phyloP scores from a whole-genome alignment of 2,888 invertebrate species.

The Idaea dimidiata region DNA sequence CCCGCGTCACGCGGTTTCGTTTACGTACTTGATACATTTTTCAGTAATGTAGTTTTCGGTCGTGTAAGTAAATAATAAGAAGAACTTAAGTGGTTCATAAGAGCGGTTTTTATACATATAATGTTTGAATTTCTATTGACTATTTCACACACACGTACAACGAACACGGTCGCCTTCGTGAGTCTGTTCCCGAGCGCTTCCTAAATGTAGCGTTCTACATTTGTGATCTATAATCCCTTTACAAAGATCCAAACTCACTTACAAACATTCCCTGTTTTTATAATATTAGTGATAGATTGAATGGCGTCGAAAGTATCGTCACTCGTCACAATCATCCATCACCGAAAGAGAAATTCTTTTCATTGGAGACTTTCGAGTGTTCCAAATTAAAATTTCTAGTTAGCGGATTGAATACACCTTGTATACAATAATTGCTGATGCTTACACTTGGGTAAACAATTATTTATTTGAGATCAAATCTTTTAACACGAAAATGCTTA shows the following conservation, averaged over 20 bases:
- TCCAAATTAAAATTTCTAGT: constrained; percentile 27
- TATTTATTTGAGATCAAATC: constrained; percentile 10
- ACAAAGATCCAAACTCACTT: neutral
- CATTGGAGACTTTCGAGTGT: constrained; percentile 42
- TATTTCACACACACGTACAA: too few species aligned
- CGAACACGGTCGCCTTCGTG: too few species aligned
- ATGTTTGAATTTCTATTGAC: too few species aligned
- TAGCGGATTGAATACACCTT: neutral
- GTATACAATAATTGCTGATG: neutral
- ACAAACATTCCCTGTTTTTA: constrained; percentile 14
- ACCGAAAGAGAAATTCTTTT: constrained; percentile 43
- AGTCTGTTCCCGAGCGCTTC: too few species aligned
- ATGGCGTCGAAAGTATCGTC: constrained; percentile 43
- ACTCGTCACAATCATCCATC: constrained; percentile 48
- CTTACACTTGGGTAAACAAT: neutral
- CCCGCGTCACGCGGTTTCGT: too few species aligned
- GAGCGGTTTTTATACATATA: too few species aligned
- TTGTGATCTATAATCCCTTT: neutral
- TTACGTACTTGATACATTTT: too few species aligned
- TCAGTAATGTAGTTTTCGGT: too few species aligned
- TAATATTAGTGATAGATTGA: constrained; percentile 34
- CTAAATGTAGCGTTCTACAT: too few species aligned
- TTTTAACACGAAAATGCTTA: neutral
- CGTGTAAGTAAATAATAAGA: too few species aligned
- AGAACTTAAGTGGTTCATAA: too few species aligned